Conservation (phyloP, 2,113 vertebrate genomes). For the Strix uralensis region DNA sequence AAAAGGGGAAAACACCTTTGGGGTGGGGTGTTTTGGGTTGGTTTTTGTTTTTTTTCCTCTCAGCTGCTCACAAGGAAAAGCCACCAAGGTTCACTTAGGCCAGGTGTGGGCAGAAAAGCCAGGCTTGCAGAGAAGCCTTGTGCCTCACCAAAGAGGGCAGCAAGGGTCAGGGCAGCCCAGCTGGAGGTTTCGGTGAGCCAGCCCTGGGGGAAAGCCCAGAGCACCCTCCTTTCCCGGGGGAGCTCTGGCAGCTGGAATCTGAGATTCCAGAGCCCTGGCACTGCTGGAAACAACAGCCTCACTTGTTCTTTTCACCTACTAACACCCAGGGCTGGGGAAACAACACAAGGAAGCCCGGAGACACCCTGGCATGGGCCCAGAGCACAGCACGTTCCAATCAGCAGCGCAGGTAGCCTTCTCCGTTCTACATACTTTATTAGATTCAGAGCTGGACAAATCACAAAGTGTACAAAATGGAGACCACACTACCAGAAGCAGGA, state of each 20-base stretch:
- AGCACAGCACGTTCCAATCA: not conserved
- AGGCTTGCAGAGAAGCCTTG: too few species aligned
- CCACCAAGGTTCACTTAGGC: too few species aligned
- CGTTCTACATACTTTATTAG: conserved; percentile 81
- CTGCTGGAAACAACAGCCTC: not conserved
- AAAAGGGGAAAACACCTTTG: not conserved
- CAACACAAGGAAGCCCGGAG: not conserved
- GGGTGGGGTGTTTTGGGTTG: too few species aligned
- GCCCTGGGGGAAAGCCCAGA: not conserved
- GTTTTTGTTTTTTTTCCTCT: too few species aligned
- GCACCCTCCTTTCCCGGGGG: not conserved
- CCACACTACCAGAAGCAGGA: conserved; percentile 81
- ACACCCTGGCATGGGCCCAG: not conserved
- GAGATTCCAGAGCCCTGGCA: not conserved
- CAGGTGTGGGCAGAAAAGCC: not conserved
- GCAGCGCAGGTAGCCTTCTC: conserved; percentile 16
- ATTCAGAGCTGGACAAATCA: conserved; percentile 85
- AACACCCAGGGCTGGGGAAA: not conserved
- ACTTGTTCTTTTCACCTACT: too few species aligned
- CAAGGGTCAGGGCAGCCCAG: not conserved
- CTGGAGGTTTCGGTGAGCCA: not conserved
- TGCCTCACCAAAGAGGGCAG: not conserved
- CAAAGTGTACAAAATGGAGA: conserved; percentile 85
- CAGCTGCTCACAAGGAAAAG: not conserved
- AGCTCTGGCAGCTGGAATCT: not conserved